Evolutionary conservation across 2,113 vertebrate species (phyloP), one percentile per base, ranked within the genome.

Genomic region (Phylloscopus trochiloides): DNA sequence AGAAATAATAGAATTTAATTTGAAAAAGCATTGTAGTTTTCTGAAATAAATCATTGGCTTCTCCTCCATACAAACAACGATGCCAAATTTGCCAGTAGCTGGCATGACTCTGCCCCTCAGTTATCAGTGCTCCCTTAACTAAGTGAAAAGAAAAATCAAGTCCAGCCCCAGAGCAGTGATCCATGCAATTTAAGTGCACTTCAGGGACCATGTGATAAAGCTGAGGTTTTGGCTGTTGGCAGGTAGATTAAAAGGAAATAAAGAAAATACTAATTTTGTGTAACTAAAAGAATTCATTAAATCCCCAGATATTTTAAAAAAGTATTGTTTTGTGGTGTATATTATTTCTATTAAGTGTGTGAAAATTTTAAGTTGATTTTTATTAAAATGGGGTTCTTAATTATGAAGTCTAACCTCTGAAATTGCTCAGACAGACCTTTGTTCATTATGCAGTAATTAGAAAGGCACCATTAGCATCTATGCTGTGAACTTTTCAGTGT

Each of bases 381-480:
- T 95, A 85, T 95, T 97, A 93, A 97, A 97, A 96, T 78, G 50
- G 72, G 71, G 57, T 96, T 96, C 74, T 91, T 97, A 97, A 97
- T 93, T 97, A 79, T 97, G 71, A 94, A 92, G 25, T 93, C 74
- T 97, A 97, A 97, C 96, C 96, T 97, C 96, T 96, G 90, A 97
- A 98, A 97, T 97, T 97, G 89, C 92, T 97, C 95, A 96, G 91
- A 97, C 95, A 98, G 97, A 97, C 94, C 95, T 98, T 97, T 97
- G 91, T 96, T 97, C 97, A 96, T 98, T 98, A 97, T 70, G 96
- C 86, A 95, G 95, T 98, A 98, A 98, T 98, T 98, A 98, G 92
- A 97, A 97, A 97, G 96, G 92, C 94, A 95, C 95, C 91, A 98
- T 98, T 98, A 98, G 91, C 96, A 97, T 96, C 93, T 96, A 96